Percentiles rank a stretch among this genome's conserved stretches.
These are phyloP conservation scores for Tachysurus vachellii DNA, from an alignment of 2,113 vertebrate species.

Conservation along the genomic window DNA sequence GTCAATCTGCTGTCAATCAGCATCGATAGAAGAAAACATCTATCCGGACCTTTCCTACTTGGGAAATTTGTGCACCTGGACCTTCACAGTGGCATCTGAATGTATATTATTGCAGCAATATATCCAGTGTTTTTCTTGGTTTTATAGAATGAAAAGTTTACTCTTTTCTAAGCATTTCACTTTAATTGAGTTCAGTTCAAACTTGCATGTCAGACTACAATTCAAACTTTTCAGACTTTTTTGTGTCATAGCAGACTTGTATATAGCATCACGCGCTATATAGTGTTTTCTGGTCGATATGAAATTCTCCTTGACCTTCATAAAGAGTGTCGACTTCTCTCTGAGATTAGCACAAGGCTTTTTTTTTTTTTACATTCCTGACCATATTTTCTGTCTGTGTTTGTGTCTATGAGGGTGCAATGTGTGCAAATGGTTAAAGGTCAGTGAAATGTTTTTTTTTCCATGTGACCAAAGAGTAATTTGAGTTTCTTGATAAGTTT, in stretches of 20 bases:
- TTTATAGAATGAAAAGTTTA: not conserved
- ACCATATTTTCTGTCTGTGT: not conserved
- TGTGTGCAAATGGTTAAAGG: not conserved
- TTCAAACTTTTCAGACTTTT: not conserved
- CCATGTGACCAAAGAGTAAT: not conserved
- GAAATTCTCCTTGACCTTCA: constrained; percentile 27
- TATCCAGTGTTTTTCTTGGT: not conserved
- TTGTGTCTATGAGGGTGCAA: not conserved
- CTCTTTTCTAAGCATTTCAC: not conserved
- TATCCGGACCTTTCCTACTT: too few species aligned
- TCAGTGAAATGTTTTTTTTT: not conserved
- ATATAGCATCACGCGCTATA: not conserved
- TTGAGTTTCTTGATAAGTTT: too few species aligned
- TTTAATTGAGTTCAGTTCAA: not conserved
- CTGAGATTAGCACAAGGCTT: not conserved
- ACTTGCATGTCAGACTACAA: not conserved
- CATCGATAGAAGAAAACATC: too few species aligned
- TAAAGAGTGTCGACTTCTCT: not conserved
- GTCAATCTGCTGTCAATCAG: too few species aligned
- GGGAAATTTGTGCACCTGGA: too few species aligned
- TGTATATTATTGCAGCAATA: not conserved
- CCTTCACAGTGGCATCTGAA: not conserved
- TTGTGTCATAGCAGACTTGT: constrained; percentile 1
- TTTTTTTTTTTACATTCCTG: not conserved
- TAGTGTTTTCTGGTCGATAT: not conserved